A percentile compares a stretch with the other conserved stretches of the same genome.
phyloP scores from a whole-genome alignment of 1,140 invertebrate species.

The Thaumatotibia leucotreta region DNA sequence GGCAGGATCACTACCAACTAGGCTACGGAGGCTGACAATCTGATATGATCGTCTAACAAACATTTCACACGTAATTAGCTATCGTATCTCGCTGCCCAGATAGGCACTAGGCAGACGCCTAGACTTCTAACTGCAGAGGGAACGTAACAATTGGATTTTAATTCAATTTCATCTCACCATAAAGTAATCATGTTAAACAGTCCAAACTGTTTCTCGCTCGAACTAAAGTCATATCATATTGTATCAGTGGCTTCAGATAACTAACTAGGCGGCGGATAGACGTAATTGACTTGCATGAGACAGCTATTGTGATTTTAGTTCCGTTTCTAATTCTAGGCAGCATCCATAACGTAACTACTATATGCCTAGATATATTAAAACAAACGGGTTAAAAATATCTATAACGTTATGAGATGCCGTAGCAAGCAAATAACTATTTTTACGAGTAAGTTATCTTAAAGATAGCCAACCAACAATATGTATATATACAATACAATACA shows the following conservation, averaged over 20 bases:
- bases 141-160: slow-evolving; percentile 46
- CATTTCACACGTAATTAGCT: too few species aligned
- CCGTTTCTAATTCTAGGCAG: not conserved
- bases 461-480: too few species aligned
- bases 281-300: slow-evolving; percentile 68
- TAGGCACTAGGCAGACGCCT: not conserved
- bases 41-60: not conserved
- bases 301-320: slow-evolving; percentile 58
- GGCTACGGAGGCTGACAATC: too few species aligned
- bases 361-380: not conserved
- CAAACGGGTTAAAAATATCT: not conserved
- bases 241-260: slow-evolving; percentile 52
- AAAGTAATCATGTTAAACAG: slow-evolving; percentile 56
- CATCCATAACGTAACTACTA: not conserved
- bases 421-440: too few species aligned
- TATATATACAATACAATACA: too few species aligned
- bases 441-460: too few species aligned
- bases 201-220: slow-evolving; percentile 46
- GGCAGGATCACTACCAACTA: too few species aligned
- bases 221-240: slow-evolving; percentile 61
- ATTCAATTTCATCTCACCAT: slow-evolving; percentile 38
- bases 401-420: too few species aligned
- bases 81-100: not conserved
- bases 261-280: slow-evolving; percentile 64
- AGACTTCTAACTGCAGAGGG: slow-evolving; percentile 28